phyloP scores from a whole-genome alignment of 2,888 invertebrate genomes.

The Lithodes maja region DNA sequence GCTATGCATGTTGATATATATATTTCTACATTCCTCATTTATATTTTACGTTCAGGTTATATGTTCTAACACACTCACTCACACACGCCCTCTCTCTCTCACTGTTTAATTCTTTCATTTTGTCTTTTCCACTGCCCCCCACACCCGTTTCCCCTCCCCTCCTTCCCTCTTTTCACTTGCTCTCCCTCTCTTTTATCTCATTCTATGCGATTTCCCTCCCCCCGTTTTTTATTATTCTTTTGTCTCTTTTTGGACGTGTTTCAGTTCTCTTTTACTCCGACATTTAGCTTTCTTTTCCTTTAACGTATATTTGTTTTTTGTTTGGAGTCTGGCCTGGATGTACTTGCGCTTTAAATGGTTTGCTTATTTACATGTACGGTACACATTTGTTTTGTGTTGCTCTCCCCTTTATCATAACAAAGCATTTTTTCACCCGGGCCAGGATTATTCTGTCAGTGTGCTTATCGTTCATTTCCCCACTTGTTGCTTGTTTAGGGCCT shows the following conservation, averaged over 20 bases:
- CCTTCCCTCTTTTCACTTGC: constrained; percentile 20
- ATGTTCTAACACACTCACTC: not conserved
- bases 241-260: constrained; percentile 18
- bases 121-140: constrained; percentile 25
- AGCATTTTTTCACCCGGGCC: not conserved
- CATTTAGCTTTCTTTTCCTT: not conserved
- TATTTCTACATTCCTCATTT: not conserved
- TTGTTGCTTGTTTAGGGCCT: not conserved
- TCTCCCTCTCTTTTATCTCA: constrained; percentile 26
- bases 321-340: not conserved
- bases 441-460: not conserved
- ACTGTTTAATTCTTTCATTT: constrained; percentile 23
- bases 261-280: constrained; percentile 20
- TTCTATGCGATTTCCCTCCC: constrained; percentile 20
- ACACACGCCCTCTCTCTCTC: constrained; percentile 22
- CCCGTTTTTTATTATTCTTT: constrained; percentile 23
- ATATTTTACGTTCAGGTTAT: too few species aligned
- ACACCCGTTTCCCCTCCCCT: constrained; percentile 16
- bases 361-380: not conserved
- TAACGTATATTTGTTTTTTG: not conserved
- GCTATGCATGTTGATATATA: too few species aligned
- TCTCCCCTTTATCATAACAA: constrained; percentile 4
- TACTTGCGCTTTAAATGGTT: not conserved
- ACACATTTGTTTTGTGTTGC: not conserved
- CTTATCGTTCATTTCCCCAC: not conserved